Conservation (phyloP, 35 echinoderm and acorn worm species). For the Apostichopus parvimensis region DNA sequence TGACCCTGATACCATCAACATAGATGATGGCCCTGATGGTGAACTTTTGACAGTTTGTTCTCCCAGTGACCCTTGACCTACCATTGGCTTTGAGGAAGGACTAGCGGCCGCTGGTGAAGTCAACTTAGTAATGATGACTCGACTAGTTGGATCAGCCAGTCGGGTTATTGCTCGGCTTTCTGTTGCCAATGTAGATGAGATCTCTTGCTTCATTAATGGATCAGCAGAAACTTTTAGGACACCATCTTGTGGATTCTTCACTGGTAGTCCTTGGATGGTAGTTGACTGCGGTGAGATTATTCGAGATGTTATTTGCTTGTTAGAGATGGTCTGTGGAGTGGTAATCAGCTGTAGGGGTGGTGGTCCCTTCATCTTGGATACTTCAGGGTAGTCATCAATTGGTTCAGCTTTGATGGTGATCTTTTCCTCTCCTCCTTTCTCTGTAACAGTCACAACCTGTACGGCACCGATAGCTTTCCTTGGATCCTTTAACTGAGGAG, state of each 20-base stretch:
- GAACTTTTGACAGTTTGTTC: neutral
- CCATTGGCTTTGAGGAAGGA: neutral
- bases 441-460: conserved; percentile 6
- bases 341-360: neutral
- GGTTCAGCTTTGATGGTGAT: conserved; percentile 39
- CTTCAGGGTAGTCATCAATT: conserved; percentile 27
- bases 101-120: neutral
- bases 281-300: too few relatives aligned
- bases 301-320: neutral
- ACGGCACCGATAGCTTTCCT: neutral
- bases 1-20: neutral
- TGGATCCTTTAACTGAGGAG: neutral
- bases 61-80: neutral
- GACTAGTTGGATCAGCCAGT: conserved; percentile 39
- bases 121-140: conserved; percentile 36
- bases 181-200: neutral
- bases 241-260: neutral
- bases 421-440: neutral
- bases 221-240: neutral
- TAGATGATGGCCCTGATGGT: neutral
- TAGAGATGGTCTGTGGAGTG: neutral
- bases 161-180: conserved; percentile 7
- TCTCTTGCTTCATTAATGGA: conserved; percentile 10
- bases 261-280: neutral
- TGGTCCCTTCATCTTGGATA: neutral